Base-by-base conservation (phyloP, 2,888 invertebrate genomes). In the Papilio gigon region DNA sequence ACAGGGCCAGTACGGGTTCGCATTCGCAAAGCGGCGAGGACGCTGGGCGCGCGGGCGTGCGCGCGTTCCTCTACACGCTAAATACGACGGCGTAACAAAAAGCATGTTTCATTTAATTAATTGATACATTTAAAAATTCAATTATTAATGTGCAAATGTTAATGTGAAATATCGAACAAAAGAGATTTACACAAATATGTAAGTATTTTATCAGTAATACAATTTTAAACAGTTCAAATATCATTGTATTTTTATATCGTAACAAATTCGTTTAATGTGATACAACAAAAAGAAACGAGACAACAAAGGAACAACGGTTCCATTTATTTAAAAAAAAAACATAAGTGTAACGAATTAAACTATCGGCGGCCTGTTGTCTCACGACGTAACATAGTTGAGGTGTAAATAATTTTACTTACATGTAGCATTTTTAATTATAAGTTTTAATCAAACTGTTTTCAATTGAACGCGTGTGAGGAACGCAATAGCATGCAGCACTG, bases 21-120 rank as follows among this genome's bases (percentile, higher is more conserved):
- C 53, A 56, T 56, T 56, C 53, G 53, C 30, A 17, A 17, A 56
- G 53, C 17, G 12, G 30, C 30, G 53, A 27, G 53, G 6, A 17
- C 30, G 53, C 53, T 0, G 53, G 17, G 17, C n/a, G 30, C 53
- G 53, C 53, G 53, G 53, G 6, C 25, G n/a, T 2, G n/a, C n/a
- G 4, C 53, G 17, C 53, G 53, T 17, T 8, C n/a, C 9, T n/a
- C 8, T 30, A 56, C 30, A 30, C 17, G 30, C 14, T n/a, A 30
- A 42, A 8, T 8, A 17, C 6, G 17, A 17, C 17, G 1, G 4
- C 17, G 9, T 12, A 8, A 17, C n/a, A 9, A 27, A 30, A 30
- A 30, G 27, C 50, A 53, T 27, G 27, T n/a, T n/a, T 37, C 9
- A 27, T 8, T n/a, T 56, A 14, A 27, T 47, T 47, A 11, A 44